Base-by-base conservation (phyloP, 2,113 vertebrate genomes). In the Triplophysa rosa region DNA sequence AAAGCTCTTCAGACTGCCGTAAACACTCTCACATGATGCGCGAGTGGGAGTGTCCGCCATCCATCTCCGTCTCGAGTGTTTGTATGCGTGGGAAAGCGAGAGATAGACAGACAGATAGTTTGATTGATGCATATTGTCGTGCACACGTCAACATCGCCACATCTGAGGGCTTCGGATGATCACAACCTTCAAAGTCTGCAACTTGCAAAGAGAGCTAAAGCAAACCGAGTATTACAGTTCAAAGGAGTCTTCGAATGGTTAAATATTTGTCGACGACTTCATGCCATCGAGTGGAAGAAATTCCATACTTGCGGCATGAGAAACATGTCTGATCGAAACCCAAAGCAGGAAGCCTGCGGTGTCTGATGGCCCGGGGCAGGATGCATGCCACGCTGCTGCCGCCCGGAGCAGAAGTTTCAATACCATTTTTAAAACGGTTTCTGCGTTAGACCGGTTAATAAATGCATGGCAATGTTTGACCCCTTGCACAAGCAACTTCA, bases 311-410 rank as follows among this genome's bases (percentile, higher is more conserved):
- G 85, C 73, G 71, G 82, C 87, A 84, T 80, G 85, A 84, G 86
- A 92, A 73, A 84, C 85, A 59, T 84, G 84, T 79, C 65, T 74
- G 80, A 86, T 89, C n/a, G 83, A 90, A 91, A 91, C 84, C 83
- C 80, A 83, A 81, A 88, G 83, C 85, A 86, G 86, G 84, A 87
- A 87, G 78, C 19, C 37, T 84, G 89, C 87, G 89, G 87, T 87
- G 59, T 85, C 83, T 77, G 86, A 86, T 88, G 80, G 79, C 71
- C 67, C 62, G 14, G 47, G 68, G 81, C 81, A 69, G 58, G 29
- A 40, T 81, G 79, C 86, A 82, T 21, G 81, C 82, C 78, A 85
- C 81, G 67, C 73, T 69, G 68, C 73, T 74, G 85, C 56, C 14
- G 87, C 89, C 89, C 87, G 87, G 83, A 82, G 77, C 65, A 21